phyloP scores from a whole-genome alignment of 2,113 vertebrate species.

The Podilymbus podiceps region DNA sequence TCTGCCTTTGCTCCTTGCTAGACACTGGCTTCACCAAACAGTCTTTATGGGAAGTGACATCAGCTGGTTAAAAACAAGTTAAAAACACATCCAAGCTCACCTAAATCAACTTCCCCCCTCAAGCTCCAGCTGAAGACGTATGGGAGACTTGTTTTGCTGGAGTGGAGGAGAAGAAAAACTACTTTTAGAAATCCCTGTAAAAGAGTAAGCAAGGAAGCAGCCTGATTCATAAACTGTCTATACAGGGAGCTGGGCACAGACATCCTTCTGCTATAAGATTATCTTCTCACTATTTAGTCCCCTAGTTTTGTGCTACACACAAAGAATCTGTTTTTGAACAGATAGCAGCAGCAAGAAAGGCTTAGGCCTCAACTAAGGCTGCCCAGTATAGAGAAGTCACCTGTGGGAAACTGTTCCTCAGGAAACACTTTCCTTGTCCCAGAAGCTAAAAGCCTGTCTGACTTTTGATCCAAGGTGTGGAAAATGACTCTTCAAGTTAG shows the following conservation, averaged over 20 bases:
- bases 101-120: background rate
- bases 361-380: background rate
- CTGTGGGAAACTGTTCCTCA: background rate
- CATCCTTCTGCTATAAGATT: background rate
- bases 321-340: background rate
- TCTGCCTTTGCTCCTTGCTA: background rate
- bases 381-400: background rate
- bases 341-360: background rate
- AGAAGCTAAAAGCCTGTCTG: background rate
- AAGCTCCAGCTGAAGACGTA: background rate
- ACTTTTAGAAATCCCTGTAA: background rate
- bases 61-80: background rate
- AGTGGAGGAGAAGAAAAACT: background rate
- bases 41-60: background rate
- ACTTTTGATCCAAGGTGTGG: background rate
- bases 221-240: background rate
- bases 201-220: background rate
- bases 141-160: background rate
- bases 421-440: background rate
- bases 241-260: background rate
- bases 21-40: background rate
- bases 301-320: background rate
- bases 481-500: background rate
- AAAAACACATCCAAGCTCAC: background rate
- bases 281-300: background rate